Base-by-base conservation (phyloP, 2,797 vertebrate species). In the Enteromius thamalakanensis region DNA sequence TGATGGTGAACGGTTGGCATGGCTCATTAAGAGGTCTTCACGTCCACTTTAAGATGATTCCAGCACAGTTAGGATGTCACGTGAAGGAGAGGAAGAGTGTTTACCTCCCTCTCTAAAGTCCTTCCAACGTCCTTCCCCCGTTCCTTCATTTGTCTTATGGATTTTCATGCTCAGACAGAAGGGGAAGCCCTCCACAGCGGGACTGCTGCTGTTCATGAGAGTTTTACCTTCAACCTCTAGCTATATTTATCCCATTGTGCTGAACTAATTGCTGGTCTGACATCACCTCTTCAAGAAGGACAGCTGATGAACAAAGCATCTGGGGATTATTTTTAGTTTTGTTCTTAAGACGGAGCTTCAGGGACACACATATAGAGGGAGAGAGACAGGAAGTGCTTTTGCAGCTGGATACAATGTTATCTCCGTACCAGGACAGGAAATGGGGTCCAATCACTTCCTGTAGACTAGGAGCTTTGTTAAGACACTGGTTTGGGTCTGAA, bases 191-290 rank as follows among this genome's bases (percentile, higher is more conserved):
- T 26, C 67, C 72, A 64, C 53, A 32, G 82, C 51, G 65, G 77
- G 68, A 70, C 76, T 8, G 26, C 45, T 34, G 40, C 76, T 83
- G 62, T 72, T 78, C 62, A 77, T 58, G 55, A 53, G 60, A 17
- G 58, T 80, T 74, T 80, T 76, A 58, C 64, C 51, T 77, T 49
- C 49, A n/a, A 82, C 64, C 49, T 45, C 51, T 26, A 58, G 71
- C 71, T 87, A 87, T 87, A 78, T 87, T 87, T 85, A 85, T 80
- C 80, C 80, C 40, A 87, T 87, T 87, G 86, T 87, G 76, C 75
- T 79, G 45, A 68, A 68, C 65, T 82, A 82, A 84, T 82, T 85
- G 47, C 83, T 85, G 80, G 34, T 85, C 85, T 88, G 85, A 84
- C 85, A 86, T 86, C 74, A 62, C 79, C 82, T 82, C 82, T 68